phyloP scores from a whole-genome alignment of 2,797 vertebrate genomes.

The Otus scops region DNA sequence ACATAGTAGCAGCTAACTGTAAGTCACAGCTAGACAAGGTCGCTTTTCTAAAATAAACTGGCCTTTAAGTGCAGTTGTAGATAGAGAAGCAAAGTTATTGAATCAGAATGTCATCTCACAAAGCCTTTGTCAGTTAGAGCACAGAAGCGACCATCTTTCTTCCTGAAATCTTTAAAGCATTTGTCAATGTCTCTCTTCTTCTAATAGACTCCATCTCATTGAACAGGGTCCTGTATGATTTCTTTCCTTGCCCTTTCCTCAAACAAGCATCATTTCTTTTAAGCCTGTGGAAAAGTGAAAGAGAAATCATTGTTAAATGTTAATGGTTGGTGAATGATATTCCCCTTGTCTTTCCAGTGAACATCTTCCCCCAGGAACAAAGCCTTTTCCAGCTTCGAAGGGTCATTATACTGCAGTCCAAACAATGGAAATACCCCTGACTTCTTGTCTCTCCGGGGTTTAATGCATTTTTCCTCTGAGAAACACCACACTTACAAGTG shows the following conservation, averaged over 20 bases:
- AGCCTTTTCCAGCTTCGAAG: background rate
- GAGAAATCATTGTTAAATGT: conserved; percentile 1
- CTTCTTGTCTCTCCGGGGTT: background rate
- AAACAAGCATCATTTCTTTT: background rate
- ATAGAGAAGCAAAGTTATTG: background rate
- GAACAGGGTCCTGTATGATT: background rate
- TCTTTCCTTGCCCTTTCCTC: background rate
- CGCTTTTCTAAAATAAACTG: conserved; percentile 6
- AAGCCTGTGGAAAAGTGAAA: background rate
- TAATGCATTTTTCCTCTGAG: background rate
- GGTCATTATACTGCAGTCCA: background rate
- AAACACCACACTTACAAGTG: background rate
- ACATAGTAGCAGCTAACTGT: background rate
- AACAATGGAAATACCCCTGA: background rate
- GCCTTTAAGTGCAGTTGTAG: background rate
- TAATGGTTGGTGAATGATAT: background rate
- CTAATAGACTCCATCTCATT: background rate
- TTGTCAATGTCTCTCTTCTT: background rate
- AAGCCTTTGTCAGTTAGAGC: background rate
- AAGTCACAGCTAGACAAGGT: background rate
- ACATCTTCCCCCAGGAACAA: background rate
- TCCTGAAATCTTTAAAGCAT: background rate
- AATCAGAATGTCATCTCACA: background rate
- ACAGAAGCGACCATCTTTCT: background rate
- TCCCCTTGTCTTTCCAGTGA: background rate